Base-by-base conservation (phyloP, 2,888 invertebrate genomes). In the Phanerotoma sp. region DNA sequence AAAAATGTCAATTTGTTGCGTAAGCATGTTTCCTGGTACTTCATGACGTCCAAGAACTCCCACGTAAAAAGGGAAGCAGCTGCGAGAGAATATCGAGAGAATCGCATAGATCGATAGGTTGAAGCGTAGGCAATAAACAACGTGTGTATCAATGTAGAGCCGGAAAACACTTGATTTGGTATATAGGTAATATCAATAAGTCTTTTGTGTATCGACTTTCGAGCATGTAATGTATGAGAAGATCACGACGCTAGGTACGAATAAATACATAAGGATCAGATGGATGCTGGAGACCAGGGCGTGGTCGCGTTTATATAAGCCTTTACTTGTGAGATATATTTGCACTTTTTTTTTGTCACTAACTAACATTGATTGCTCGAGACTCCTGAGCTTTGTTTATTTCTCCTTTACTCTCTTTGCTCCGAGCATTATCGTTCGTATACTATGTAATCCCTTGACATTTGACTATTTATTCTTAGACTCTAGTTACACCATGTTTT, bases 221-320 rank as follows among this genome's bases (percentile, higher is more conserved):
- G 20, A 15, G 10, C 37, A 46, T 32, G 35, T 16, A 15, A 37
- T 22, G 37, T 35, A 35, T 9, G 13, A 35, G 37, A 47, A 15
- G 13, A 51, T 33, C 35, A 44, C 37, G 25, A 37, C 35, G 16
- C 15, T 37, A 35, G 30, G n/a, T 44, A 45, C 25, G 20, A 11
- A 28, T 20, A 25, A 25, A 25, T 25, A 9, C 25, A 25, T 33
- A 46, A 53, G 56, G 56, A 57, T 60, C 62, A 51, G 57, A 61
- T 56, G 55, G 61, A 59, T 54, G 59, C 64, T 66, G 61, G 62
- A 61, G 57, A 61, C 56, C 67, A 73, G 71, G 76, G 75, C 72
- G 76, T 76, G 76, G 75, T 69, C 68, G 69, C 56, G 61, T 75
- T 75, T 76, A 76, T 74, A 71, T 76, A 76, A 76, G 73, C 58